A percentile compares a stretch with the other conserved stretches of the same genome.
phyloP scores from a whole-genome alignment of 2,113 vertebrate species.

The Pontoporia blainvillei region DNA sequence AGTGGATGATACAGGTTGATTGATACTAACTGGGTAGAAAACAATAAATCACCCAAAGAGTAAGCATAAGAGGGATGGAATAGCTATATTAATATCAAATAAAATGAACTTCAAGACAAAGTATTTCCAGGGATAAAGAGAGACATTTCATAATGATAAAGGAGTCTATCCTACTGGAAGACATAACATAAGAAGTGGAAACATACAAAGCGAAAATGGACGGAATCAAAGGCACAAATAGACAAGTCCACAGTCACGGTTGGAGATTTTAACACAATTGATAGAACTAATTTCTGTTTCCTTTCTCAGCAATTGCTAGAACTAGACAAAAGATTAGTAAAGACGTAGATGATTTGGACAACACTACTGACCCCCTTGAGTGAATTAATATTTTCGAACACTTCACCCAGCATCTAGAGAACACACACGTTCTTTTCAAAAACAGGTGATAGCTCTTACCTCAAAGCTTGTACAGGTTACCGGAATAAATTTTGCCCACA shows the following conservation, averaged over 20 bases:
- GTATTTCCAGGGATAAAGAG: neutral
- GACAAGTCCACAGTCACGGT: neutral
- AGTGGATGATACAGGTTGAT: neutral
- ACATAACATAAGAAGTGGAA: neutral
- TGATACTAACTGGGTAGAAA: neutral
- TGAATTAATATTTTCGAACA: neutral
- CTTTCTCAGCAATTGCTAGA: neutral
- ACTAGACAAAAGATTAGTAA: neutral
- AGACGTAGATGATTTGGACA: neutral
- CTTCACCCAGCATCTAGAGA: neutral
- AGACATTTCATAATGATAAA: neutral
- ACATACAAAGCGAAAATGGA: neutral
- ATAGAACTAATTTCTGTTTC: neutral
- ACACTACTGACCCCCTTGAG: neutral
- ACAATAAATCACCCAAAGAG: neutral
- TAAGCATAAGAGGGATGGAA: neutral
- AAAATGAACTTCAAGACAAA: neutral
- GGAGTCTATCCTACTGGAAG: neutral
- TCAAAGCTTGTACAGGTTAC: neutral
- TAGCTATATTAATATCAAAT: neutral
- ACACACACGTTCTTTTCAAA: slow-evolving; percentile 1
- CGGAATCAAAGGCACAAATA: slow-evolving; percentile 1
- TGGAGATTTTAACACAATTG: neutral
- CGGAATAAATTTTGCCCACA: neutral
- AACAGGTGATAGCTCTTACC: neutral